Evolutionary conservation across 2,888 invertebrate species (phyloP), one percentile per base, ranked within the genome.

Genomic region (Athalia circularis): DNA sequence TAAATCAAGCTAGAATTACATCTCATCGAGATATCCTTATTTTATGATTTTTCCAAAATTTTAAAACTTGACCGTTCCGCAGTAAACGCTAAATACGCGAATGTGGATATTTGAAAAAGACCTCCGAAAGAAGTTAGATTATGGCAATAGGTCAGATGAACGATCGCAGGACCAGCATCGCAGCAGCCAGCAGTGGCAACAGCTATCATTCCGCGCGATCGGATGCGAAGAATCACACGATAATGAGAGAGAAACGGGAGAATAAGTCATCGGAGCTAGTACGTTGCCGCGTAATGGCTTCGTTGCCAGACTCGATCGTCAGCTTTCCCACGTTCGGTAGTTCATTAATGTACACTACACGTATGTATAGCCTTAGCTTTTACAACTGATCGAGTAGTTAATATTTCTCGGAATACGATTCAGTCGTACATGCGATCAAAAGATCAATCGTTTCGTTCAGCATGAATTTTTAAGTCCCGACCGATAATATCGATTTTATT

Each of bases 171-270:
- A 84, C 82, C 83, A 29, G 29, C 29, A 29, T 29, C 2, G 29
- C 29, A 29, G 29, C 29, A 29, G 29, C 29, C 1, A 29, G 29
- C 29, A 29, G 29, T 29, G 2, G 29, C 29, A 29, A 29, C 29
- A 29, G 29, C 86, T 88, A 89, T 89, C 89, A 88, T 89, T 89
- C 89, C 89, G 81, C 86, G 83, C 87, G 85, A 88, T 87, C 88
- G 86, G 86, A 83, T 85, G 86, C 84, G 87, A 89, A 89, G 89
- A 89, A 89, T 89, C 85, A 87, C 81, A 84, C 84, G 85, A 87
- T 89, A 88, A 89, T 88, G 88, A 89, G 74, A 75, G 74, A 61
- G 62, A 72, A 54, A 72, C 59, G 59, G 29, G 59, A 72, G 47
- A 61, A 68, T 52, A 47, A 72, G 11, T 72, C 72, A 11, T 59